Evolutionary conservation across 2,888 invertebrate species (phyloP).

Genomic region (Dioctria linearis): DNA sequence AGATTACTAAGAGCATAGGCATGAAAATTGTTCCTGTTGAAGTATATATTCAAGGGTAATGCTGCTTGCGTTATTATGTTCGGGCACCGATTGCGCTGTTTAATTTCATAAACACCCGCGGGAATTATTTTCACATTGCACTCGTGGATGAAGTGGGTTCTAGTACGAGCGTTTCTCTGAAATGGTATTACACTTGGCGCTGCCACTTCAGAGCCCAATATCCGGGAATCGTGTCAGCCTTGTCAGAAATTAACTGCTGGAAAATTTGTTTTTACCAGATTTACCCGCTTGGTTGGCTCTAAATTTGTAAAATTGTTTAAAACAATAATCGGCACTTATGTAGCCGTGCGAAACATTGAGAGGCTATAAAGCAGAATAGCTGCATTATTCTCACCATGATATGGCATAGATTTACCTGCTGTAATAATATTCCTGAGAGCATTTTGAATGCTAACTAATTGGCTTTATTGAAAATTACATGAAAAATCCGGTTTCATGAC

Average conservation of each 20-base stretch:
- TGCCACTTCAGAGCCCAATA: background rate
- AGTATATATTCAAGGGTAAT: background rate
- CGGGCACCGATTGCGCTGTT: background rate
- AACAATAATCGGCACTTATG: conserved; percentile 26
- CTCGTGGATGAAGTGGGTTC: background rate
- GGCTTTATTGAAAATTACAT: conserved; percentile 20
- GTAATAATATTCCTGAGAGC: conserved; percentile 8
- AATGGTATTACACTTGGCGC: background rate
- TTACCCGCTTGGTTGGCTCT: conserved; percentile 23
- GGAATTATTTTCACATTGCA: conserved; percentile 15
- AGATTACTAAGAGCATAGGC: background rate
- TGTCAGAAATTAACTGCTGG: conserved; percentile 31
- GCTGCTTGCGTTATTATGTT: background rate
- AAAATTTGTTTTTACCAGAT: conserved; percentile 34
- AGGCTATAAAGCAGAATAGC: conserved; percentile 13
- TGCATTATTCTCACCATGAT: background rate
- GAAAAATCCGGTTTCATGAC: background rate
- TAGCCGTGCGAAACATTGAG: background rate
- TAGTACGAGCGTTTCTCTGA: background rate
- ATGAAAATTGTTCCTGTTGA: background rate
- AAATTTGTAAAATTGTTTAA: conserved; percentile 42
- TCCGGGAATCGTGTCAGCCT: conserved; percentile 25
- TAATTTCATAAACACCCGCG: conserved; percentile 10
- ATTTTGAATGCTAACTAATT: conserved; percentile 17
- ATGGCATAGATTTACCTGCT: background rate